Evolutionary conservation across 2,797 vertebrate genomes (phyloP).

Genomic region (Psittacula derbiana): DNA sequence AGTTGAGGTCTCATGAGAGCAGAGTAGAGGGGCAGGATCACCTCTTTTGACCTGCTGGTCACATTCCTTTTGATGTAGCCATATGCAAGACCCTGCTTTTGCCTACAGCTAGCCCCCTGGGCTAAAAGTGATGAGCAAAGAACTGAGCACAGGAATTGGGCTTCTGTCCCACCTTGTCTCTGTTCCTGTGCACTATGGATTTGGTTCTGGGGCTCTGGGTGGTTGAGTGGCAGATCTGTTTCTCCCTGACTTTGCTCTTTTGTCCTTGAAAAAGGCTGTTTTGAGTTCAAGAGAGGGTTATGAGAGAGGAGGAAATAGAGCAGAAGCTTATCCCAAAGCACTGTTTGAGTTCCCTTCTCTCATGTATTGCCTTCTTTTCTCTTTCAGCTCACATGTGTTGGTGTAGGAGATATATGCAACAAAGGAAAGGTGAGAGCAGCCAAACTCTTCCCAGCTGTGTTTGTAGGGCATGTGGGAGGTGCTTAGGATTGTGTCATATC

Average conservation of each 20-base stretch:
- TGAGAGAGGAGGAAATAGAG: background rate
- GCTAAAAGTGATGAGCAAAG: background rate
- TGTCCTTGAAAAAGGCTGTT: background rate
- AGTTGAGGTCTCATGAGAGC: too few species aligned
- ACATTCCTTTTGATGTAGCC: background rate
- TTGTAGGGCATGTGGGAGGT: background rate
- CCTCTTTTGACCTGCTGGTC: background rate
- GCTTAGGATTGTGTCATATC: background rate
- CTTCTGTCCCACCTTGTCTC: background rate
- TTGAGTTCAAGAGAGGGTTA: background rate
- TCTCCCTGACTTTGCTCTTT: background rate
- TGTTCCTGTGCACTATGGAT: background rate
- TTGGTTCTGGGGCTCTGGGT: background rate
- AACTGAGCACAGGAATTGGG: background rate
- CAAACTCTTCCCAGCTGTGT: background rate
- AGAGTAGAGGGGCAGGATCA: background rate
- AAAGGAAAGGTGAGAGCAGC: conserved; percentile 88
- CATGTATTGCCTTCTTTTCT: background rate
- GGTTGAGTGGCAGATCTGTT: background rate
- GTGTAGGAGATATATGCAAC: conserved; percentile 94
- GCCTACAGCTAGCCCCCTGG: too few species aligned
- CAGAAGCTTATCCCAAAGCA: background rate
- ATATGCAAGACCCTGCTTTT: background rate
- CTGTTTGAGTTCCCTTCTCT: background rate
- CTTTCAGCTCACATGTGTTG: conserved; percentile 91